Evolutionary conservation across 1,140 invertebrate genomes (phyloP).

Genomic region (Ruditapes philippinarum): DNA sequence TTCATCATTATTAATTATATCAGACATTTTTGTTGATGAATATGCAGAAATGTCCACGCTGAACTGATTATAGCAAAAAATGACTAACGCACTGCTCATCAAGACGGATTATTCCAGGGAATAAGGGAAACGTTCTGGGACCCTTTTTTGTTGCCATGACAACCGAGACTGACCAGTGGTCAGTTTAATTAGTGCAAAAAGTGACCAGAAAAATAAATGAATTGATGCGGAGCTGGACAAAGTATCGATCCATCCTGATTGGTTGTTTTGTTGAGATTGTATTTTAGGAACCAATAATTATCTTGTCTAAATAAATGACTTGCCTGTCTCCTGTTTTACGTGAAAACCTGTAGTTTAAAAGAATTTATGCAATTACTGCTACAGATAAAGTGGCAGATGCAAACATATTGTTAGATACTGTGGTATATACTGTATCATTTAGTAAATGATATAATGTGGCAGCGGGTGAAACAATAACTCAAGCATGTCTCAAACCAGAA

Average conservation of each 20-base stretch:
- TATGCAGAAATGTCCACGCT: neutral
- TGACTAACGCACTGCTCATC: neutral
- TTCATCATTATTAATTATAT: conserved; percentile 44
- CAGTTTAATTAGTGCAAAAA: conserved; percentile 56
- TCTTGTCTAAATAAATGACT: conserved; percentile 41
- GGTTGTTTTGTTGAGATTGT: conserved; percentile 13
- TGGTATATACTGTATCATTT: too few species aligned
- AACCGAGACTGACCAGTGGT: conserved; percentile 56
- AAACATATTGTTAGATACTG: neutral
- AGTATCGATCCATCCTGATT: neutral
- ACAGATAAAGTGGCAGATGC: neutral
- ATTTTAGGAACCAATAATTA: conserved; percentile 41
- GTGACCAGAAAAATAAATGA: conserved; percentile 61
- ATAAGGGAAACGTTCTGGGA: conserved; percentile 16
- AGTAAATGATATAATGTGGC: too few species aligned
- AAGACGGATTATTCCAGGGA: conserved; percentile 35
- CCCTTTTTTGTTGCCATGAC: conserved; percentile 58
- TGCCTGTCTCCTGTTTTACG: neutral
- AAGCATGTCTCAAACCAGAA: too few species aligned
- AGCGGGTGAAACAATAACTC: neutral
- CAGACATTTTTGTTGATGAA: conserved; percentile 20
- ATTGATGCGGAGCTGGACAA: neutral
- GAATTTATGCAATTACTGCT: conserved; percentile 31
- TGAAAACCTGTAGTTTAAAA: conserved; percentile 38
- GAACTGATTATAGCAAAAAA: conserved; percentile 37